Evolutionary conservation across 2,113 vertebrate species (phyloP).

Genomic region (Piaya cayana): DNA sequence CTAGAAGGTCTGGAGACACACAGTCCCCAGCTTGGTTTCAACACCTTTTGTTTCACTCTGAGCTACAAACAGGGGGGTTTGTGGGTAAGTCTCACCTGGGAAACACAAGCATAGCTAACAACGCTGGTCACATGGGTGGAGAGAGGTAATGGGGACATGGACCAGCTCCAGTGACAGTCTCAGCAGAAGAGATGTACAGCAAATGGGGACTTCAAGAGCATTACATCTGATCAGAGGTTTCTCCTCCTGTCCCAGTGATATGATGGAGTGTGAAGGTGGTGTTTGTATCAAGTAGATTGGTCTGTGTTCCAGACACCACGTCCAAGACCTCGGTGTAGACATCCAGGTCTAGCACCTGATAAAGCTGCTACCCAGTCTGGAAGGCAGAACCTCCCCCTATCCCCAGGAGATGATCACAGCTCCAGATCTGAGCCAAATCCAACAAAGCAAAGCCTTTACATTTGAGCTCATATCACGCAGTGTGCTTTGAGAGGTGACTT

Average conservation of each 20-base stretch:
- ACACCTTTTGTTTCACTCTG: background rate
- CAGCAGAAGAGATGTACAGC: background rate
- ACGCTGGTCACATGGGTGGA: accelerated
- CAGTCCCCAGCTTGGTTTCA: background rate
- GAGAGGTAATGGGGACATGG: accelerated
- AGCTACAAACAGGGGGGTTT: background rate
- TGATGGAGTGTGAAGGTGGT: background rate
- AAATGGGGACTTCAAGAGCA: background rate
- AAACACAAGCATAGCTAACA: background rate
- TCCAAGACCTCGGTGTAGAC: accelerated
- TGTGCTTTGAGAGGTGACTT: background rate
- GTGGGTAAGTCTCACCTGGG: background rate
- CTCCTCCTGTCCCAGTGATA: background rate
- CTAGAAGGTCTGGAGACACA: background rate
- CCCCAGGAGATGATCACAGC: background rate
- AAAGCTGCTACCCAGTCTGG: background rate
- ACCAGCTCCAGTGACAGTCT: background rate
- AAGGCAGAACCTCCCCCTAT: background rate
- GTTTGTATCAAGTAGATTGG: accelerated
- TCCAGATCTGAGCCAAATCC: background rate
- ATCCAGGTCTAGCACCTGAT: too few species aligned
- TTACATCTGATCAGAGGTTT: background rate
- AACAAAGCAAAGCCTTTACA: background rate
- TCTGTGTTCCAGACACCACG: background rate
- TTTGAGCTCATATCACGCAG: background rate